Base-by-base conservation (phyloP, 2,113 vertebrate genomes). In the Girardinichthys multiradiatus region DNA sequence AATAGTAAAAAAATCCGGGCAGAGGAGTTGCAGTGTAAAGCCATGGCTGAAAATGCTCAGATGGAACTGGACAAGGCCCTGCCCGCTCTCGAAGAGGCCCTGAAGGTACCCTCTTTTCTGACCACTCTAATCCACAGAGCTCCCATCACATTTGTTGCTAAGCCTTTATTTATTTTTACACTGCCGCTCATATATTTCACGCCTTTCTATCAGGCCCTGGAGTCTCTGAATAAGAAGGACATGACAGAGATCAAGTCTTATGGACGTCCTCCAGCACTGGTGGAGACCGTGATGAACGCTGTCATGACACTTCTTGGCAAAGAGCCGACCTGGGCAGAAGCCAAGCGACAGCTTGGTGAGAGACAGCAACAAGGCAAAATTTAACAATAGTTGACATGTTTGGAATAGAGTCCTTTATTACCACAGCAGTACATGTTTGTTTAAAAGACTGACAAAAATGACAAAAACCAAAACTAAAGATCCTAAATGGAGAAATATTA, bases 201-300 rank as follows among this genome's bases (percentile, higher is more conserved):
- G 11, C 14, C 28, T 59, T 75, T 17, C 39, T 24, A 51, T 29
- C 27, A 97, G 96, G 96, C 96, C 7, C 84, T 97, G 87, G 95
- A 96, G 83, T 96, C 96, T 15, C 91, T 98, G 87, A 97, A 97
- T 87, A 98, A 97, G 87, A 96, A 95, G 85, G 96, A 97, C 82
- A 94, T 98, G 94, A 96, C 94, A 0, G 96, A 98, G 88, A 97
- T 98, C 89, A 97, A 96, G 90, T 96, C 96, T 0, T 97, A 97
- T 0, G 95, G 95, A 7, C 94, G 94, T 24, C 96, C 96, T 2
- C 96, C 96, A 0, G 80, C 89, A 0, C 92, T 95, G 66, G 96
- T 98, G 76, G 96, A 98, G 90, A 97, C 94, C 0, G 96, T 97
- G 57, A 95, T 98, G 96, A 93, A 95, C 80, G 96, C 96, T 0